Base-by-base conservation (phyloP, 1,140 invertebrate genomes). In the Andrena cerasifolii region DNA sequence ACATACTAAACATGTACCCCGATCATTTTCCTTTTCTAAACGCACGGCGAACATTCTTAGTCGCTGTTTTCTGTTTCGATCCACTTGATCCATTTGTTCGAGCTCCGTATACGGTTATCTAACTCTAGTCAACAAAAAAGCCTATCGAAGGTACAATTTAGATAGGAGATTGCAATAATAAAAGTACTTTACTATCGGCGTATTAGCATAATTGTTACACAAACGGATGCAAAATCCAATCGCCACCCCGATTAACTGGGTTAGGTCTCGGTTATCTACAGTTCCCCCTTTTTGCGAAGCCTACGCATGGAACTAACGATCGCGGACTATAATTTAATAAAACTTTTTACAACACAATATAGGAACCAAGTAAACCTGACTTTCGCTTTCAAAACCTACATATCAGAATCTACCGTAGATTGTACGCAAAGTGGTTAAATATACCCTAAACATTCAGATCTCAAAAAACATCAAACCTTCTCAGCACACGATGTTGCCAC, bases 81-180 rank as follows among this genome's bases (percentile, higher is more conserved):
- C 36, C 4, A 40, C 10, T 40, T 40, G 10, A 40, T 26, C 7
- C 21, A 1, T 26, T 24, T 8, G 14, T 45, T n/a, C 24, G 24
- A 62, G 36, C 16, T 5, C 0, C 18, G 12, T 1, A 21, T 8
- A 40, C 62, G 2, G 18, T 21, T 66, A 51, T 33, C 26, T 51
- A 21, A 31, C n/a, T 16, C 0, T 3, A 26, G 28, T 26, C 2
- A 0, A 3, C 6, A 12, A 63, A 14, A 49, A 47, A 66, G 43
- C 6, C 3, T 16, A 7, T 28, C 40, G 16, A 51, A 49, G 26
- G 43, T 66, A 21, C 49, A 10, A 66, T 51, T 66, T 66, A 31
- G 24, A 68, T 68, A 68, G 24, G 6, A 12, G 16, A 49, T 31
- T 49, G 18, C 24, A 68, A 43, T 68, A 4, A 54, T 40, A 18